Conservation (phyloP, 2,797 vertebrate genomes). For the Cottoperca gobio region DNA sequence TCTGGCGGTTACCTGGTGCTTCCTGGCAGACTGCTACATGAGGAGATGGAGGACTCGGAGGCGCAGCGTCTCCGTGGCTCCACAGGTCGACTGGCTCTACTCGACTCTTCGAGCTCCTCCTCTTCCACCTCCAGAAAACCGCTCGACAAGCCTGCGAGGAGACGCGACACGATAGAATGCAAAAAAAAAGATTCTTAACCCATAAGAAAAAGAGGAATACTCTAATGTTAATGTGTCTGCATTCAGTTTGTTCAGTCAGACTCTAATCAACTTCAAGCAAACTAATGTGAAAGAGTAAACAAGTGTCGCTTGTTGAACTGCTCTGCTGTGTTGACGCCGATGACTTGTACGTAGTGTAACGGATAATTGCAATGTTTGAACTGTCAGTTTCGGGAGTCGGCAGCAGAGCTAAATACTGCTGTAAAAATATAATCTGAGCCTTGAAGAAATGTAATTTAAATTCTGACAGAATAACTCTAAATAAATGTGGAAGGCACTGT, state of each 20-base stretch:
- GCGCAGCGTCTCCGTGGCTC: conserved; percentile 94
- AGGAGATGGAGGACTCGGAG: conserved; percentile 97
- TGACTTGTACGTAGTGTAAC: conserved; percentile 6
- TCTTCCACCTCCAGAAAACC: conserved; percentile 87
- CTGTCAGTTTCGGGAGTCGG: background rate
- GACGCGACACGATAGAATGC: background rate
- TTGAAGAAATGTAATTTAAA: background rate
- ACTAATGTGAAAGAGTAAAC: conserved; percentile 16
- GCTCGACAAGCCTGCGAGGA: conserved; percentile 89
- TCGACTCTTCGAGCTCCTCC: conserved; percentile 74
- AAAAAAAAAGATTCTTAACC: background rate
- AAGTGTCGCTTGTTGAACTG: conserved; percentile 2
- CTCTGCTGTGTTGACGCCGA: conserved; percentile 9
- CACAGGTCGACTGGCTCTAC: conserved; percentile 82
- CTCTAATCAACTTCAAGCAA: background rate
- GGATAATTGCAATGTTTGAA: conserved; percentile 32
- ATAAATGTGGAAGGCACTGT: background rate
- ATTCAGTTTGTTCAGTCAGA: background rate
- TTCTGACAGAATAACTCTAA: conserved; percentile 14
- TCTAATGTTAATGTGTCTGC: background rate
- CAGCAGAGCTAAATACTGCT: conserved; percentile 4
- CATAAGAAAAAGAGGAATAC: background rate
- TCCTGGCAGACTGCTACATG: conserved; percentile 92
- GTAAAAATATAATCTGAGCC: conserved; percentile 15
- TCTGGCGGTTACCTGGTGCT: conserved; percentile 86